A percentile compares a stretch with the other conserved stretches of the same genome.
These are phyloP conservation scores for Solen grandis DNA, from an alignment of 1,140 invertebrate genomes.

Conservation along the genomic window DNA sequence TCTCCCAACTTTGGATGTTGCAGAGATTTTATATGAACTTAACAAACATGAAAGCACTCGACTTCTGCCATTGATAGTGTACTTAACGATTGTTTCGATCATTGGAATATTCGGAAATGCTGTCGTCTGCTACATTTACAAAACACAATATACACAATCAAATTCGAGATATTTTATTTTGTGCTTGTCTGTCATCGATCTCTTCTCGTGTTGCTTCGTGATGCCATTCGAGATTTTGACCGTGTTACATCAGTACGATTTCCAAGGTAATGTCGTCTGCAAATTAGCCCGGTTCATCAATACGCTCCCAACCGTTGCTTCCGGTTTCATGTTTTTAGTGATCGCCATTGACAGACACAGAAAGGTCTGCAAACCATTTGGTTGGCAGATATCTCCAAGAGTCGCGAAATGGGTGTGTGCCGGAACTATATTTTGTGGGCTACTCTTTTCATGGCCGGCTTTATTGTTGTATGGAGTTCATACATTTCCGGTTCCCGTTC, in stretches of 20 bases:
- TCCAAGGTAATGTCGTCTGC: background rate
- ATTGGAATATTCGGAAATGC: slow-evolving; percentile 35
- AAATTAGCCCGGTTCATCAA: slow-evolving; percentile 26
- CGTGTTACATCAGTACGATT: slow-evolving; percentile 8
- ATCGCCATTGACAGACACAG: slow-evolving; percentile 45
- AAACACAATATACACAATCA: slow-evolving; percentile 12
- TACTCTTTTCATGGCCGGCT: slow-evolving; percentile 26
- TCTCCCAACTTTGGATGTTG: no score
- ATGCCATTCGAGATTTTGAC: slow-evolving; percentile 26
- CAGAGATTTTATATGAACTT: slow-evolving; percentile 9
- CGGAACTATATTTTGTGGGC: background rate
- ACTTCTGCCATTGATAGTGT: slow-evolving; percentile 30
- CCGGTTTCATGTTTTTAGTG: slow-evolving; percentile 13
- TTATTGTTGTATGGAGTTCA: slow-evolving; percentile 31
- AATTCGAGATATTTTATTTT: slow-evolving; percentile 22
- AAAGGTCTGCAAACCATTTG: slow-evolving; percentile 44
- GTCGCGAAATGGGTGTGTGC: slow-evolving; percentile 14
- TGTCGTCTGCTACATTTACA: slow-evolving; percentile 56
- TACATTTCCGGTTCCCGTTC: background rate
- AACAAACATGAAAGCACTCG: slow-evolving; percentile 26
- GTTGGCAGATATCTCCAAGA: slow-evolving; percentile 27
- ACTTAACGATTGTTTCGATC: slow-evolving; percentile 9
- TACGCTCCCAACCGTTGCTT: slow-evolving; percentile 22
- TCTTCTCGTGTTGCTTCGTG: background rate
- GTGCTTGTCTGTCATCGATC: slow-evolving; percentile 17